Percentiles rank a stretch among this genome's conserved stretches.
Evolutionary conservation across 2,797 vertebrate species (phyloP).

Genomic region (Phoeniculus purpureus): DNA sequence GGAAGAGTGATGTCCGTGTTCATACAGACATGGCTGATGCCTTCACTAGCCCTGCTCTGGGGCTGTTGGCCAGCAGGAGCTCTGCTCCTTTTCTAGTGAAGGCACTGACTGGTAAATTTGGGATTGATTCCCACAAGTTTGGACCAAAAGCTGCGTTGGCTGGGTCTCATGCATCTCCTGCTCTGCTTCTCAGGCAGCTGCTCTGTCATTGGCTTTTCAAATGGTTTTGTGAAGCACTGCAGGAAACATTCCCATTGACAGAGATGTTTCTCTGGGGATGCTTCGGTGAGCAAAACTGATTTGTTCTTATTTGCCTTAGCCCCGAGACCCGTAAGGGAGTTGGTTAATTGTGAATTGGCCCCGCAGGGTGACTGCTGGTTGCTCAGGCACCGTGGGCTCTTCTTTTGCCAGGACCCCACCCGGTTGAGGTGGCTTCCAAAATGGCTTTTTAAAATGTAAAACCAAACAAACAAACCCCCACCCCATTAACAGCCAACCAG

Average conservation of each 20-base stretch:
- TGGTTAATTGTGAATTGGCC: fast-evolving
- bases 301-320: neutral
- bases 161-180: neutral
- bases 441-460: neutral
- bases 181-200: neutral
- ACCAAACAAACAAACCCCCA: no score
- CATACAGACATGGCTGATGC: neutral
- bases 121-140: neutral
- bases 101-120: neutral
- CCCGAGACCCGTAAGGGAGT: fast-evolving
- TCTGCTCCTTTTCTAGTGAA: neutral
- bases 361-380: neutral
- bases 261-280: neutral
- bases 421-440: neutral
- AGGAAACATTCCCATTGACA: neutral
- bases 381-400: neutral
- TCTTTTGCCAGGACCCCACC: neutral
- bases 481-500: neutral
- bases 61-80: neutral
- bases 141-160: neutral
- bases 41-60: neutral
- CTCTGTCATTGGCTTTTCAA: neutral
- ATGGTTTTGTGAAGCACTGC: neutral
- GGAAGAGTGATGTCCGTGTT: neutral
- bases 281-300: neutral